Evolutionary conservation across 2,797 vertebrate genomes (phyloP), one percentile per base, ranked within the genome.

Genomic region (Kryptolebias ocellatus): DNA sequence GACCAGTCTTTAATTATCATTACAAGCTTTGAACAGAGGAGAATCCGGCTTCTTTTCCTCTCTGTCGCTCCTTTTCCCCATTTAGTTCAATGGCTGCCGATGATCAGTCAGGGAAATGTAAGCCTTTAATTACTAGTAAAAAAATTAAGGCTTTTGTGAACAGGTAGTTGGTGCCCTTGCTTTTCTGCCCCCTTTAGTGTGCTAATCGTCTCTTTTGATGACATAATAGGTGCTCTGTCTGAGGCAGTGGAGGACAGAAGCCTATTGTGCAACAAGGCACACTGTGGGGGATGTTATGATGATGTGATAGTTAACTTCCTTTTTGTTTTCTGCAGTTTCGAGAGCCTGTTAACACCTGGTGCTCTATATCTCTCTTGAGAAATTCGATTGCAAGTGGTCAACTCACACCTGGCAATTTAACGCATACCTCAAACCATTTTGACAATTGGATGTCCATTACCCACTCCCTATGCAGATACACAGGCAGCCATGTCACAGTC

Each of bases 91-190:
- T 68, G 72, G 83, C 69, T 46, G 76, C 72, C 58, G 86, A 90
- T 79, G 79, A 86, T 89, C 82, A 87, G 82, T 86, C 78, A 68
- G 88, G 84, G 88, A 90, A 85, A 88, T 82, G 84, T 83, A 88
- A 92, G 87, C 87, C 89, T 92, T 93, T 93, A 93, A 94, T 93
- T 93, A 93, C 85, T 60, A 78, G 69, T 87, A 37, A 88, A 83
- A 24, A 90, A 90, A 91, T 90, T 60, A 83, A 50, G 76, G 72
- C 83, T 84, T 90, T 88, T 87, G 87, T 84, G 85, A 93, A 85
- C 91, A 93, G 93, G 90, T 93, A 91, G 83, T 84, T 60, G 66
- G 79, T 81, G 70, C 80, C 85, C 87, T 80, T 45, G 29, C 77
- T 90, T 90, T 92, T 77, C 89, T 87, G 74, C 57, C 81, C 70